Percentiles rank a stretch among this genome's conserved stretches.
Evolutionary conservation across 1,140 invertebrate species (phyloP).

Genomic region (Cepaea nemoralis): DNA sequence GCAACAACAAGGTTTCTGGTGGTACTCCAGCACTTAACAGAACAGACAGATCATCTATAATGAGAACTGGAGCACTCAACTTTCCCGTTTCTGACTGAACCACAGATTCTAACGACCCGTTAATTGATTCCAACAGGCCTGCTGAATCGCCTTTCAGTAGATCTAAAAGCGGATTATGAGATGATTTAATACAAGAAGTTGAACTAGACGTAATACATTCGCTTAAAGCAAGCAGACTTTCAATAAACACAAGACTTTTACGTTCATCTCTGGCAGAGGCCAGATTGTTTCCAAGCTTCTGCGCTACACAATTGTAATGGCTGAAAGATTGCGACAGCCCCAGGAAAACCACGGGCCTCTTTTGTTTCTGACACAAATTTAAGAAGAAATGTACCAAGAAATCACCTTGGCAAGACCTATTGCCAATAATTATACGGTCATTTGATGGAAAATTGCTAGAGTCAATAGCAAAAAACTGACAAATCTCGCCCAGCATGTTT

Average conservation of each 20-base stretch:
- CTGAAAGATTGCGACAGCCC: constrained; percentile 40
- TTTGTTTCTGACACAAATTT: constrained; percentile 29
- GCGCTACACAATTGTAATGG: constrained; percentile 55
- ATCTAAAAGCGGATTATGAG: neutral
- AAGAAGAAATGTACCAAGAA: constrained; percentile 35
- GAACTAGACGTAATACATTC: constrained; percentile 28
- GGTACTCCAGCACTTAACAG: constrained; percentile 49
- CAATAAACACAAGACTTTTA: constrained; percentile 52
- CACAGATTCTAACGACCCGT: constrained; percentile 18
- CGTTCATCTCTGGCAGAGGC: constrained; percentile 37
- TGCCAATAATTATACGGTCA: constrained; percentile 28
- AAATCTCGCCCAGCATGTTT: constrained; percentile 37
- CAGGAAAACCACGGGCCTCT: neutral
- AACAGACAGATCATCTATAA: constrained; percentile 56
- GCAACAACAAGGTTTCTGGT: constrained; percentile 32
- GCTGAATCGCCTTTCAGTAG: neutral
- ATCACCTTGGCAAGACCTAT: constrained; percentile 28
- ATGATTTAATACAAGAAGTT: neutral
- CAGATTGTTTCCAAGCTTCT: constrained; percentile 55
- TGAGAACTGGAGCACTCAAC: constrained; percentile 38
- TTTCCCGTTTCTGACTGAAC: neutral
- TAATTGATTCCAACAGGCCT: neutral
- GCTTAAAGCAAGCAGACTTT: constrained; percentile 50
- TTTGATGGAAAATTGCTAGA: constrained; percentile 33
- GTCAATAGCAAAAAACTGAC: constrained; percentile 35